A percentile compares a stretch with the other conserved stretches of the same genome.
These are phyloP conservation scores for Lepidochrysops patricia DNA, from an alignment of 2,888 invertebrate species.

Conservation along the genomic window DNA sequence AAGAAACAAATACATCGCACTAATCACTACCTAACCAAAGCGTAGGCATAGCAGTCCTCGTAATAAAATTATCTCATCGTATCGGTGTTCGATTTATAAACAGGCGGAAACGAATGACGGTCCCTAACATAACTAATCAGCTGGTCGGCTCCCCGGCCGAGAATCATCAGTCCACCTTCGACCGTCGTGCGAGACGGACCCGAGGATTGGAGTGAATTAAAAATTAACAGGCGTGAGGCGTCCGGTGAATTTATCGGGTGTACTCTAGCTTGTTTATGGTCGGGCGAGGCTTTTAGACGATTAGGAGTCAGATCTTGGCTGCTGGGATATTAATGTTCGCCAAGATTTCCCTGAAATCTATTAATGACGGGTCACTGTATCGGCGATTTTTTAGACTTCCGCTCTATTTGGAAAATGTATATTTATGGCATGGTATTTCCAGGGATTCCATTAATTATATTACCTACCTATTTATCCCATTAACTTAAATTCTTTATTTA, in stretches of 20 bases:
- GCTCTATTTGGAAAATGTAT: neutral
- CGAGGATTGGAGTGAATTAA: constrained; percentile 52
- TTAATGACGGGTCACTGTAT: neutral
- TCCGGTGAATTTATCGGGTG: constrained; percentile 49
- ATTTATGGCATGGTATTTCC: too few relatives aligned
- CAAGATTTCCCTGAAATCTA: constrained; percentile 8
- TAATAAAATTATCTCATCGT: constrained; percentile 22
- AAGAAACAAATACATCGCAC: too few relatives aligned
- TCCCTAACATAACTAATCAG: constrained; percentile 63
- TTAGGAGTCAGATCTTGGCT: constrained; percentile 35
- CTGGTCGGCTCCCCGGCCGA: constrained; percentile 46
- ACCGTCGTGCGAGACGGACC: constrained; percentile 47
- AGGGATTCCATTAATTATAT: too few relatives aligned
- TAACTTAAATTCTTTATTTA: too few relatives aligned
- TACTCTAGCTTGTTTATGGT: constrained; percentile 52
- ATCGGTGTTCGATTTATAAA: constrained; percentile 57
- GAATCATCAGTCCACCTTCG: constrained; percentile 60
- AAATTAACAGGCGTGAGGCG: constrained; percentile 52
- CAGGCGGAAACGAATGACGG: constrained; percentile 61
- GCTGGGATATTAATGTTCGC: constrained; percentile 8
- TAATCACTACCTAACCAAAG: too few relatives aligned
- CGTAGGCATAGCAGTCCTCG: too few relatives aligned
- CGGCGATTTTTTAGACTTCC: neutral
- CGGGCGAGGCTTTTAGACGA: constrained; percentile 46
- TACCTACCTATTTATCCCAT: too few relatives aligned